Evolutionary conservation across 2,113 vertebrate genomes (phyloP), one percentile per base, ranked within the genome.

Genomic region (Sylvia atricapilla): DNA sequence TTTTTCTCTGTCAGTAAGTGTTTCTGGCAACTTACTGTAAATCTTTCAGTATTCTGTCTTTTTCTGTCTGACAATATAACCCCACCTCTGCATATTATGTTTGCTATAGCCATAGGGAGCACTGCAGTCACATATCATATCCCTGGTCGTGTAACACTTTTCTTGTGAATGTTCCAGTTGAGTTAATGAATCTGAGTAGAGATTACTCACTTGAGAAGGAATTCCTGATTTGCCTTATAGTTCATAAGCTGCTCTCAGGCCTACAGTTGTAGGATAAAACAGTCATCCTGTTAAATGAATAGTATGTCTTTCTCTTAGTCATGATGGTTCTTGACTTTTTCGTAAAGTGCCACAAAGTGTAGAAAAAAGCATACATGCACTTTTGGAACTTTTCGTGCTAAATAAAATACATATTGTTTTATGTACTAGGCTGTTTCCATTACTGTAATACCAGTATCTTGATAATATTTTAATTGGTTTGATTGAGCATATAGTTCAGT

Each of bases 381-480:
- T 90, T 76, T 50, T 53, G 27, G 18, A 85, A 35, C 24, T 70
- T 84, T 55, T 80, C 85, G 63, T 87, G 93, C 70, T 94, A 41
- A 97, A 96, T 97, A 97, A 97, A 97, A 97, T 56, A 4, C 58
- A 11, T 93, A 62, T 60, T 66, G 73, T 63, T 92, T 94, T 96
- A 75, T 50, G 47, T 82, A 84, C 46, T 66, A 56, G 41, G 5
- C 47, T 87, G 35, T 70, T 31, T 93, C 44, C 8, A 8, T 91
- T 60, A 33, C 18, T 86, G 52, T 67, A 86, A 84, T 52, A 13
- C 16, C 13, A 60, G 33, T 73, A 43, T 24, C 15, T 89, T 46
- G 17, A 15, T 76, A 63, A 19, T 7, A 43, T 58, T 79, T 78
- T 49, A n/a, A 33, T 53, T 20, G 39, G 4, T 79, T 75, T 64